A percentile compares a stretch with the other conserved stretches of the same genome.
Conservation (phyloP, 2,797 vertebrate genomes). For the Cynodonichthys magdalenae region DNA sequence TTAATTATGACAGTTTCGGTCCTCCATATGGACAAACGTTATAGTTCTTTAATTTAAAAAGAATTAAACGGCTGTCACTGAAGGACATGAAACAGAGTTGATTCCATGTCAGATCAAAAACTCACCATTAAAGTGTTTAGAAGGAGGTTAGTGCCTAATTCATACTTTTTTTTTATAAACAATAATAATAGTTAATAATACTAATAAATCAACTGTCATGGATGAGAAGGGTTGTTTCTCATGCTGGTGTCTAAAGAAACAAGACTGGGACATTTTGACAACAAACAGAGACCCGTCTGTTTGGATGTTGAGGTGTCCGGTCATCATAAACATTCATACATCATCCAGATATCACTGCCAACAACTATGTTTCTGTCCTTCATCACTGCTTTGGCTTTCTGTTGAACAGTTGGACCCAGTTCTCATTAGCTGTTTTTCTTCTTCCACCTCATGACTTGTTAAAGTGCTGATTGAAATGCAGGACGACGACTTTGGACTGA, state of each 20-base stretch:
- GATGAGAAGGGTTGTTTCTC: slow-evolving; percentile 9
- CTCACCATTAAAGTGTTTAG: slow-evolving; percentile 16
- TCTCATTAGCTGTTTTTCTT: slow-evolving; percentile 78
- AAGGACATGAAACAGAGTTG: not conserved
- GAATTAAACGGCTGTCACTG: not conserved
- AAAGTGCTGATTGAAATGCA: slow-evolving; percentile 86
- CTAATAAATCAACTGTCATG: not conserved
- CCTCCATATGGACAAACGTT: too few species aligned
- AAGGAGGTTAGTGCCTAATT: not conserved
- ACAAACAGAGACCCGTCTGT: slow-evolving; percentile 11
- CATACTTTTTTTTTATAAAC: too few species aligned
- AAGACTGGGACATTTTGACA: slow-evolving; percentile 8
- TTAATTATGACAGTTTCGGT: too few species aligned
- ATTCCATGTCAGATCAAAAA: slow-evolving; percentile 16
- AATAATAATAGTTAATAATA: too few species aligned
- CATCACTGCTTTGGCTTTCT: slow-evolving; percentile 63
- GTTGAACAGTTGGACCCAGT: slow-evolving; percentile 56
- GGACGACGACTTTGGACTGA: slow-evolving; percentile 81
- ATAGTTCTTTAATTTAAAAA: too few species aligned
- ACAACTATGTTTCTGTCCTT: slow-evolving; percentile 50
- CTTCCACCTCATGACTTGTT: slow-evolving; percentile 77
- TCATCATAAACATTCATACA: slow-evolving; percentile 48
- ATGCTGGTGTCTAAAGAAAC: slow-evolving; percentile 1
- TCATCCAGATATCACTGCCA: slow-evolving; percentile 58
- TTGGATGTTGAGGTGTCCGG: slow-evolving; percentile 19